Evolutionary conservation across 2,888 invertebrate species (phyloP).

Genomic region (Drosophila longiperda): DNA sequence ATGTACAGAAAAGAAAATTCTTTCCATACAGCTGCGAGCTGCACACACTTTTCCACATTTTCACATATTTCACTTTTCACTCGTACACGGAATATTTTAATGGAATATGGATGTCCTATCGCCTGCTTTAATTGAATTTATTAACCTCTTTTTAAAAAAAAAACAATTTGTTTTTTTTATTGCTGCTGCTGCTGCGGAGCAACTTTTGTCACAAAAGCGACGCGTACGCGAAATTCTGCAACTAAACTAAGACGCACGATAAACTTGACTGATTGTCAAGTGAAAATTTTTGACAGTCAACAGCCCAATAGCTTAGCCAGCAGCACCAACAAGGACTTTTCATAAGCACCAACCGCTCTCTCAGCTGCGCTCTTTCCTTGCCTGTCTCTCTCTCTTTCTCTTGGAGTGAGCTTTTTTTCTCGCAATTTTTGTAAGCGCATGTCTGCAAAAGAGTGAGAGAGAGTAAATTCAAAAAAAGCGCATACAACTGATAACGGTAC

Average conservation of each 20-base stretch:
- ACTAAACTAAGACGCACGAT: conserved; percentile 77
- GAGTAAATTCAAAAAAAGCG: neutral
- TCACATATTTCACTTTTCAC: conserved; percentile 18
- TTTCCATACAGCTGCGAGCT: conserved; percentile 28
- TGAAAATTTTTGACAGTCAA: conserved; percentile 77
- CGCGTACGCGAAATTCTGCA: conserved; percentile 49
- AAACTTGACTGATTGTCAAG: conserved; percentile 76
- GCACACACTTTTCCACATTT: neutral
- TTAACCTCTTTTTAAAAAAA: conserved; percentile 35
- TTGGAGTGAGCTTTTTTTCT: conserved; percentile 52
- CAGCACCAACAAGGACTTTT: conserved; percentile 56
- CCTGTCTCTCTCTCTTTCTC: conserved; percentile 1
- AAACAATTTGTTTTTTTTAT: conserved; percentile 14
- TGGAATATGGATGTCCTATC: conserved; percentile 6
- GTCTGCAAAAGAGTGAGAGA: conserved; percentile 18
- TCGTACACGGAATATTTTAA: neutral
- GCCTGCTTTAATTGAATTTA: conserved; percentile 23
- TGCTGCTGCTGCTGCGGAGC: conserved; percentile 46
- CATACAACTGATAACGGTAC: conserved; percentile 69
- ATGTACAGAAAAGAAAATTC: conserved; percentile 56
- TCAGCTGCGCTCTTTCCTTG: neutral
- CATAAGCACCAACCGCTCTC: conserved; percentile 28
- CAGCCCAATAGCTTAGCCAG: conserved; percentile 49
- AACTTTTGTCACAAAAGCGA: conserved; percentile 29
- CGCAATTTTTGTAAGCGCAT: conserved; percentile 60